A percentile compares a stretch with the other conserved stretches of the same genome.
Conservation (phyloP, 2,888 invertebrate species). For the Piscicola geometra region DNA sequence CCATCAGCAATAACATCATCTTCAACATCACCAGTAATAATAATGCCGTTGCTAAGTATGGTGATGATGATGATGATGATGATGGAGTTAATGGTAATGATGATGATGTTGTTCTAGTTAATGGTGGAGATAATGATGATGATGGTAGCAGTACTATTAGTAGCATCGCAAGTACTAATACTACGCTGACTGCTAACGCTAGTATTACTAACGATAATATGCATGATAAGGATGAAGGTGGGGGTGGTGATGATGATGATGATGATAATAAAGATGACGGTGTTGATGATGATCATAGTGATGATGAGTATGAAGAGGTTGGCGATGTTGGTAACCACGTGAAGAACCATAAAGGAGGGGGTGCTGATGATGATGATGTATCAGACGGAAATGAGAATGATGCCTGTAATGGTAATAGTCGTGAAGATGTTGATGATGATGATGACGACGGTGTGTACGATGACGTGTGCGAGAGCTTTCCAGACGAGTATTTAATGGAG, state of each 20-base stretch:
- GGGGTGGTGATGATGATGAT: slow-evolving; percentile 24
- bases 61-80: slow-evolving; percentile 3
- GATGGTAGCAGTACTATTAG: slow-evolving; percentile 16
- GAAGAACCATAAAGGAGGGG: slow-evolving; percentile 10
- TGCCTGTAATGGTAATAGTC: background rate
- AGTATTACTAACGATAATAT: background rate
- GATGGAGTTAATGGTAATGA: slow-evolving; percentile 20
- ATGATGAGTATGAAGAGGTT: slow-evolving; percentile 30
- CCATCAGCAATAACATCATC: too few species aligned
- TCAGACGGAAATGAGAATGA: background rate
- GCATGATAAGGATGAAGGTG: background rate
- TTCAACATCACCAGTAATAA: background rate
- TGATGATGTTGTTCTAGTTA: slow-evolving; percentile 24
- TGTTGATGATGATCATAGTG: slow-evolving; percentile 27
- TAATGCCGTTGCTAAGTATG: background rate
- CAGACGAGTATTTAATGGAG: background rate
- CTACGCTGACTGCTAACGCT: background rate
- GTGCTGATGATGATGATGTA: slow-evolving; percentile 34
- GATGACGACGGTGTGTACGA: background rate
- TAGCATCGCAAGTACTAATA: too few species aligned
- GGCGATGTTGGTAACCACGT: slow-evolving; percentile 17
- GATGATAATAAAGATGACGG: slow-evolving; percentile 31
- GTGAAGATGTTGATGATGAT: background rate
- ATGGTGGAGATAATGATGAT: slow-evolving; percentile 29
- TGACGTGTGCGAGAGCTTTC: background rate